Base-by-base conservation (phyloP, 2,888 invertebrate genomes). In the Stenodema calcarata region DNA sequence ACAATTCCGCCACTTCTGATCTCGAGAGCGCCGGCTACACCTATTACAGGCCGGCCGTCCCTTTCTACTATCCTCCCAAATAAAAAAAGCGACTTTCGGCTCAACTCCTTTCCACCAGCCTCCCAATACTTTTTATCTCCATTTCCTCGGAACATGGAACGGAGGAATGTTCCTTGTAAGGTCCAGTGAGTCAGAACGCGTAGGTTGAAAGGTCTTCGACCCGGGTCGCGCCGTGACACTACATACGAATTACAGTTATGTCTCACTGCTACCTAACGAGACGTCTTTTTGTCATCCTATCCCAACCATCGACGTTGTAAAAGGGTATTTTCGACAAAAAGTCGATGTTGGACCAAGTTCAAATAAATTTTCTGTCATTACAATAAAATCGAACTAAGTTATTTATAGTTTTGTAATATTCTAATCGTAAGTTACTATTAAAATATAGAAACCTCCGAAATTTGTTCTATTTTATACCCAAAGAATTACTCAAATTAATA, bases 41-140 rank as follows among this genome's bases (percentile, higher is more conserved):
- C n/a, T 87, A 87, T 41, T 81, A 87, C 70, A 83, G 76, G 35
- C 87, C 87, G n/a, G 84, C 83, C 69, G 54, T 78, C 18, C 70
- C 87, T 3, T 87, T 86, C 42, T 69, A 86, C 47, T 84, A 84
- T 28, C 84, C 84, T 11, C 44, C 84, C 18, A 80, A 80, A 80
- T 80, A 80, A 80, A 47, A 44, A 27, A 44, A 6, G 54, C n/a
- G n/a, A n/a, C n/a, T 54, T 4, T 35, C 35, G 35, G 35, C 23
- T 62, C 23, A 9, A 62, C 23, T 35, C 62, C 27, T 18, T 11
- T 7, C 62, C n/a, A n/a, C 62, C 23, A 18, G 11, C 27, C 23
- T 62, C 27, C 62, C 27, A 11, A 6, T 23, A 23, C 11, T 27
- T 62, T 62, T 18, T 23, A 62, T 62, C 62, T 7, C 62, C 62